Evolutionary conservation across 1,140 invertebrate species (phyloP).

Genomic region (Panulirus ornatus): DNA sequence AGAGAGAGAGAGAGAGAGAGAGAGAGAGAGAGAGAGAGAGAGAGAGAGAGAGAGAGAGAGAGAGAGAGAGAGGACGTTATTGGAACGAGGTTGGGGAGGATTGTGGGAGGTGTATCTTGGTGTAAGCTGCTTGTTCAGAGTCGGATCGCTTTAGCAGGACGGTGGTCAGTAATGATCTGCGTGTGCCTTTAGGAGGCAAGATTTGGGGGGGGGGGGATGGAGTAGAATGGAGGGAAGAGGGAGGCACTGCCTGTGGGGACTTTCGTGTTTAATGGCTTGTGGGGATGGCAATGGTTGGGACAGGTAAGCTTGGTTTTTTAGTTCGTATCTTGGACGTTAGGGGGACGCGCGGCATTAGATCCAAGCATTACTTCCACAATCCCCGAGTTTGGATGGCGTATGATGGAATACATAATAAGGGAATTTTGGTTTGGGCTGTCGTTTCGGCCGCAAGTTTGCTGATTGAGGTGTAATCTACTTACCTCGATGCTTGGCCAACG

Average conservation of each 20-base stretch:
- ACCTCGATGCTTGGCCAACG: too few species aligned
- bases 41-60: slow-evolving; percentile 20
- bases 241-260: too few species aligned
- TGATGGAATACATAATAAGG: neutral
- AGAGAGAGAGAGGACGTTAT: neutral
- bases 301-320: neutral
- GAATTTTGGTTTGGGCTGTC: neutral
- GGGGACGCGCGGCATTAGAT: neutral
- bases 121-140: neutral
- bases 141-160: neutral
- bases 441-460: neutral
- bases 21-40: slow-evolving; percentile 37
- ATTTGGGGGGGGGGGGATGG: neutral
- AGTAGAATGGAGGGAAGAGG: neutral
- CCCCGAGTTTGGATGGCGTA: neutral
- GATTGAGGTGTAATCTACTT: neutral
- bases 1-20: slow-evolving; percentile 22
- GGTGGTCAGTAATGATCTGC: slow-evolving; percentile 5
- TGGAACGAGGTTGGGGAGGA: neutral
- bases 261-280: neutral
- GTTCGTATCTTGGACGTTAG: neutral
- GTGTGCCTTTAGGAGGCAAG: neutral
- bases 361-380: neutral
- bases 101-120: neutral
- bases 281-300: neutral